phyloP scores from a whole-genome alignment of 2,797 vertebrate species.

The Babyrousa celebensis region DNA sequence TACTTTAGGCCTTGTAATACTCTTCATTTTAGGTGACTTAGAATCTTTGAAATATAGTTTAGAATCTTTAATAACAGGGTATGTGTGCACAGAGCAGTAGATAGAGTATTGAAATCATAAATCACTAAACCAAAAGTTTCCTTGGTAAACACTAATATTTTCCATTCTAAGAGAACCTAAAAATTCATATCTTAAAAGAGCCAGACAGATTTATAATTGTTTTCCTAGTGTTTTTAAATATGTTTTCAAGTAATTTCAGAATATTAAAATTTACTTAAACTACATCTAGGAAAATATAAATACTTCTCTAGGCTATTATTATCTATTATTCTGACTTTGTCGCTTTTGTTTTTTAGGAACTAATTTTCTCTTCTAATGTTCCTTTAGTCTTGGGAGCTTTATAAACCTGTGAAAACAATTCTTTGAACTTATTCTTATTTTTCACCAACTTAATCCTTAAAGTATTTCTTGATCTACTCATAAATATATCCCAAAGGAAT shows the following conservation, averaged over 20 bases:
- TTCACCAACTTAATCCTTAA: slow-evolving; percentile 40
- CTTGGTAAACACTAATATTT: slow-evolving; percentile 48
- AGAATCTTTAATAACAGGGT: slow-evolving; percentile 4
- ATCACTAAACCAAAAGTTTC: neutral
- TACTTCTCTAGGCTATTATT: slow-evolving; percentile 28
- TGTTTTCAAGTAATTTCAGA: slow-evolving; percentile 55
- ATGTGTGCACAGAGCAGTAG: neutral
- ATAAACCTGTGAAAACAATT: slow-evolving; percentile 26
- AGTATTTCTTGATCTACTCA: neutral
- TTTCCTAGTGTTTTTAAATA: slow-evolving; percentile 65
- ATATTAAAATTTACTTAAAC: slow-evolving; percentile 61
- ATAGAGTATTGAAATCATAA: neutral
- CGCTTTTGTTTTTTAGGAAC: slow-evolving; percentile 31
- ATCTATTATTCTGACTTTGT: slow-evolving; percentile 9
- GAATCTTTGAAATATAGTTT: slow-evolving; percentile 51
- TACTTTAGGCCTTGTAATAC: neutral
- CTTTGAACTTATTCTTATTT: slow-evolving; percentile 26
- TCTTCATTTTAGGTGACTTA: slow-evolving; percentile 35
- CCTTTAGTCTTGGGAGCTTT: neutral
- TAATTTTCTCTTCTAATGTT: neutral
- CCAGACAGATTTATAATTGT: neutral
- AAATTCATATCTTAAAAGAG: slow-evolving; percentile 25
- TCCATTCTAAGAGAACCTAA: neutral
- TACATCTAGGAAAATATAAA: neutral
- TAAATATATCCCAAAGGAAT: neutral